These are phyloP conservation scores for Listrodromus nycthemerus DNA, from an alignment of 2,888 invertebrate genomes.

Conservation along the genomic window DNA sequence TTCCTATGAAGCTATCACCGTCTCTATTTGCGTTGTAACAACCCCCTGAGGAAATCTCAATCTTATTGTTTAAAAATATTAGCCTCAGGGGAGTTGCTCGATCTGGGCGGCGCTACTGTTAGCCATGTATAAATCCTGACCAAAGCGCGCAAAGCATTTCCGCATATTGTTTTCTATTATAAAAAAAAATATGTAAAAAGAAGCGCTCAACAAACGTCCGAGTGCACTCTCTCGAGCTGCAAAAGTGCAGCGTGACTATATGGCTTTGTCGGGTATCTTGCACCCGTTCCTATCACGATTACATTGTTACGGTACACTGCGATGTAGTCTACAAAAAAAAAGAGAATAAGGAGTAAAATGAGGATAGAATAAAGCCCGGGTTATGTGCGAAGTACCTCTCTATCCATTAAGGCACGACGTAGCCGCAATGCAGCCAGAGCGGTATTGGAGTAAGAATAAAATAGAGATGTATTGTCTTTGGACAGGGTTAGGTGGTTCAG, in stretches of 20 bases:
- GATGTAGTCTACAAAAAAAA: constrained; percentile 28
- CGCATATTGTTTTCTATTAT: constrained; percentile 74
- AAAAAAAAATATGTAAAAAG: constrained; percentile 12
- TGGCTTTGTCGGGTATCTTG: constrained; percentile 44
- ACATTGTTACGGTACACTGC: constrained; percentile 73
- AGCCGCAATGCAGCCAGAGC: constrained; percentile 46
- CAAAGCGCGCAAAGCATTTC: constrained; percentile 67
- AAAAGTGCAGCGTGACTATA: constrained; percentile 34
- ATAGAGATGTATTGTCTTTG: constrained; percentile 80
- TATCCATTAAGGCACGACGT: constrained; percentile 65
- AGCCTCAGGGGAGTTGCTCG: constrained; percentile 12
- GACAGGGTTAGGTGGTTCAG: constrained; percentile 73
- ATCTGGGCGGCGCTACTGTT: constrained; percentile 32
- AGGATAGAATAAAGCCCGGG: constrained; percentile 46
- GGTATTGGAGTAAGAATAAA: constrained; percentile 73
- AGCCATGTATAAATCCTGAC: constrained; percentile 40
- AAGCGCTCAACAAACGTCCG: constrained; percentile 33
- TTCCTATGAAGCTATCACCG: constrained; percentile 41
- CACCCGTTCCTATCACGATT: constrained; percentile 74
- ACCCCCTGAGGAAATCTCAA: constrained; percentile 41
- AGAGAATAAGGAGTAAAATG: constrained; percentile 31
- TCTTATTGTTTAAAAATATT: constrained; percentile 47
- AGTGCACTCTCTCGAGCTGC: constrained; percentile 22
- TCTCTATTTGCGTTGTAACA: background rate
- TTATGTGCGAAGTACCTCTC: constrained; percentile 65